phyloP scores from a whole-genome alignment of 2,113 vertebrate species.

The Eretmochelys imbricata region DNA sequence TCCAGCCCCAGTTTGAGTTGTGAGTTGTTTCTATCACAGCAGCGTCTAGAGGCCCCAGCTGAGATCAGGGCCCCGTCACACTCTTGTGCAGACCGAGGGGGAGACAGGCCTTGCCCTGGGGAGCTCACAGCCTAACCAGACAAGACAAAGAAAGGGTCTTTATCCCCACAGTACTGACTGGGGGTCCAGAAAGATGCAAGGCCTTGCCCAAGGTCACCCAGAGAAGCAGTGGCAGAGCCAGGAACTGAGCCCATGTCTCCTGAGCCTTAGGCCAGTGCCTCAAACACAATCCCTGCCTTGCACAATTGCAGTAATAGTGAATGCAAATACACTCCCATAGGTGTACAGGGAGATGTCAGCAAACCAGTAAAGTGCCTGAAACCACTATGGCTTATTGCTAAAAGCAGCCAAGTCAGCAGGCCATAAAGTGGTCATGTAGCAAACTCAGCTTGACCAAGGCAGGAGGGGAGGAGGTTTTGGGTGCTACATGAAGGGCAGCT shows the following conservation, averaged over 20 bases:
- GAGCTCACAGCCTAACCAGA: not conserved
- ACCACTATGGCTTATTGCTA: too few species aligned
- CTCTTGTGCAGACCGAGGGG: too few species aligned
- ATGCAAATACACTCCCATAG: too few species aligned
- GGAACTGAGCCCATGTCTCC: not conserved
- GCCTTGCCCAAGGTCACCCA: not conserved
- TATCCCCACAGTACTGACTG: not conserved
- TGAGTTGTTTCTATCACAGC: not conserved
- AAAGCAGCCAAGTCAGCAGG: too few species aligned
- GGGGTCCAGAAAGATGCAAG: not conserved
- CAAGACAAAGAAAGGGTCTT: not conserved
- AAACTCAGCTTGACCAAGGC: too few species aligned
- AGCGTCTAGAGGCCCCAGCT: not conserved
- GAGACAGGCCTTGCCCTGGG: not conserved
- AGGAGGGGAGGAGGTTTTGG: too few species aligned
- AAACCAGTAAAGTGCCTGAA: too few species aligned
- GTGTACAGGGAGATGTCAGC: too few species aligned
- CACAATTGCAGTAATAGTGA: too few species aligned
- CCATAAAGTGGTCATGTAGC: too few species aligned
- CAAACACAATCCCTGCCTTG: not conserved
- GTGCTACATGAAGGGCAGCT: too few species aligned
- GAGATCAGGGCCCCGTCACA: not conserved
- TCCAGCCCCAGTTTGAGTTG: not conserved
- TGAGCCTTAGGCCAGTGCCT: not conserved
- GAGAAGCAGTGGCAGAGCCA: not conserved